Evolutionary conservation across 2,888 invertebrate species (phyloP).

Genomic region (Ophion ellenae): DNA sequence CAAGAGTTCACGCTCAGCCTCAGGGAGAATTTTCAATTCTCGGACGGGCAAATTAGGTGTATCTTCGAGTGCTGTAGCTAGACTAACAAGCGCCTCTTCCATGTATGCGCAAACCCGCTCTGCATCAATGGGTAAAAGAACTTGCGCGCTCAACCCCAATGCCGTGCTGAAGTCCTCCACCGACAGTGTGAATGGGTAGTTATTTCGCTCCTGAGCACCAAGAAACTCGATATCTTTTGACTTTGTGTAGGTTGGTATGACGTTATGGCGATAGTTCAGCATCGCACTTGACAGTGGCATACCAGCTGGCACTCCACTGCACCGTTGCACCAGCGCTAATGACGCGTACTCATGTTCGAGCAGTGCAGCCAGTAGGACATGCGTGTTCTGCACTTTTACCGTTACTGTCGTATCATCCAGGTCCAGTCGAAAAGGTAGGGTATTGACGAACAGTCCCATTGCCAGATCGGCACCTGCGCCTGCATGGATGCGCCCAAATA

Average conservation of each 20-base stretch:
- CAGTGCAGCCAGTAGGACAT: background rate
- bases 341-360: conserved; percentile 25
- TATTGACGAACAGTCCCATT: conserved; percentile 27
- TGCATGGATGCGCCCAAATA: conserved; percentile 3
- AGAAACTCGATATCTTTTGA: background rate
- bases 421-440: conserved; percentile 4
- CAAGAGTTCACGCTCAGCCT: conserved; percentile 13
- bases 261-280: conserved; percentile 10
- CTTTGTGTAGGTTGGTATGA: background rate
- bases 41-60: background rate
- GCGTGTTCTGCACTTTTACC: background rate
- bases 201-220: background rate
- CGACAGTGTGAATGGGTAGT: conserved; percentile 11
- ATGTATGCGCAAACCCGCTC: conserved; percentile 6
- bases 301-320: background rate
- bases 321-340: conserved; percentile 7
- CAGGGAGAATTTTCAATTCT: conserved; percentile 8
- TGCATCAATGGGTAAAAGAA: background rate
- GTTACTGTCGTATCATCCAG: background rate
- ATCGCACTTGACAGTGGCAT: conserved; percentile 4
- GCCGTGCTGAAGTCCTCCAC: background rate
- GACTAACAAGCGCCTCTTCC: conserved; percentile 9
- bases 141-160: background rate
- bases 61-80: conserved; percentile 15
- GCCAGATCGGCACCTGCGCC: conserved; percentile 7